Evolutionary conservation across 2,888 invertebrate genomes (phyloP), one percentile per base, ranked within the genome.

Genomic region (Agrochola lota): DNA sequence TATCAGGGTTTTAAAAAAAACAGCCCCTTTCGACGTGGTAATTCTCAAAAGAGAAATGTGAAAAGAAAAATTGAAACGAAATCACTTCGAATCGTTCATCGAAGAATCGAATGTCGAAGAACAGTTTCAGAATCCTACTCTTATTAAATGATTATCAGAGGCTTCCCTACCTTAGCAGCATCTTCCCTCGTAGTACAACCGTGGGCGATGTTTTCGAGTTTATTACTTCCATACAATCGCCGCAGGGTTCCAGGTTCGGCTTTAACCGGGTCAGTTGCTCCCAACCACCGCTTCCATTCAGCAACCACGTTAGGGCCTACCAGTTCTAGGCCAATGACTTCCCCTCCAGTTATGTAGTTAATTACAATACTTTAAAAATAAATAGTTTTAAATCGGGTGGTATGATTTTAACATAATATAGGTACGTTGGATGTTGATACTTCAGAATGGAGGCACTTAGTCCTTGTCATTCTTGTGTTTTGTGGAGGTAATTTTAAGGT

Each of bases 291-390:
- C 12, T 97, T 95, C 97, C 98, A 98, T 82, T 96, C 97, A n/a
- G 94, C 91, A 0, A 98, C 96, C 2, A 98, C 98, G 88, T 98
- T 95, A 69, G 97, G 97, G 0, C 98, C 98, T 62, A 98, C 97
- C 73, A 99, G 91, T 93, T 98, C 98, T 88, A 99, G 91, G 0
- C 98, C 98, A 81, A 98, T 95, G 5, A 98, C 97, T 78, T 98
- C 98, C 6, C 98, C 98, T 71, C 97, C 97, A 2, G 97, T 97
- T 64, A 98, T 94, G 91, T 98, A 97, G 87, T 97, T 97, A 80
- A 98, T 94, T 72, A 98, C 95, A 69, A 97, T 95, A 78, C 98
- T 97, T n/a, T n/a, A 52, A 74, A 62, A 62, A 26, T 4, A 46
- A 69, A 59, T 73, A 9, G 1, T 20, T 52, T 43, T 59, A 60